Percentiles rank a stretch among this genome's conserved stretches.
Conservation (phyloP, 2,113 vertebrate species). For the Sebastes fasciatus region DNA sequence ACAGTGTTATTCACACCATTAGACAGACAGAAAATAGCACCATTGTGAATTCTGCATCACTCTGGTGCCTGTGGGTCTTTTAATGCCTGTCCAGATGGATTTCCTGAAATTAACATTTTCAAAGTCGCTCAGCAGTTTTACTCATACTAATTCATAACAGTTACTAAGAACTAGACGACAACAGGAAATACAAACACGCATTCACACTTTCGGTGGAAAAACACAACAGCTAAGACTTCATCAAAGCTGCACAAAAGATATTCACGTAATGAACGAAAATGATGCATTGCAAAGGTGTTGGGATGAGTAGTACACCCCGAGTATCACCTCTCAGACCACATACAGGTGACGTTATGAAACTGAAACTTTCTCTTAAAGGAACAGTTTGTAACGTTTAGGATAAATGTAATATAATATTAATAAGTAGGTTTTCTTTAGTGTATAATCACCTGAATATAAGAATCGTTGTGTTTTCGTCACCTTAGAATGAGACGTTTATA, state of each 20-base stretch:
- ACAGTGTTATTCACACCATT: constrained; percentile 72
- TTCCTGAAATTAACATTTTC: constrained; percentile 67
- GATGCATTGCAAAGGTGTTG: neutral
- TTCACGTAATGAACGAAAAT: neutral
- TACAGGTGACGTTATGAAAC: neutral
- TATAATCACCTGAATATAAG: too few species aligned
- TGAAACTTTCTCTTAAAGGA: neutral
- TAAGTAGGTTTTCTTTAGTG: too few species aligned
- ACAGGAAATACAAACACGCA: constrained; percentile 2
- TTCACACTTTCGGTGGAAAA: neutral
- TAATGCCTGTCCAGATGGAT: constrained; percentile 68
- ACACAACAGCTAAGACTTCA: neutral
- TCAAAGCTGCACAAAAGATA: neutral
- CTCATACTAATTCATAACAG: constrained; percentile 38
- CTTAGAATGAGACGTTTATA: too few species aligned
- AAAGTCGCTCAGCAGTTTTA: constrained; percentile 49
- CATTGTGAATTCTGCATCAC: constrained; percentile 64
- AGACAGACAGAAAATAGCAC: constrained; percentile 72
- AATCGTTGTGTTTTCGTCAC: too few species aligned
- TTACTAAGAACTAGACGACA: constrained; percentile 11
- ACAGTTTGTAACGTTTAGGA: too few species aligned
- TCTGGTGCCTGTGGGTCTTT: constrained; percentile 50
- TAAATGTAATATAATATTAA: too few species aligned
- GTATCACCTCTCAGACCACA: constrained; percentile 2
- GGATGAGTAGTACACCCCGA: neutral